These are phyloP conservation scores for Clepsis dumicolana DNA, from an alignment of 2,888 invertebrate genomes.

Conservation along the genomic window DNA sequence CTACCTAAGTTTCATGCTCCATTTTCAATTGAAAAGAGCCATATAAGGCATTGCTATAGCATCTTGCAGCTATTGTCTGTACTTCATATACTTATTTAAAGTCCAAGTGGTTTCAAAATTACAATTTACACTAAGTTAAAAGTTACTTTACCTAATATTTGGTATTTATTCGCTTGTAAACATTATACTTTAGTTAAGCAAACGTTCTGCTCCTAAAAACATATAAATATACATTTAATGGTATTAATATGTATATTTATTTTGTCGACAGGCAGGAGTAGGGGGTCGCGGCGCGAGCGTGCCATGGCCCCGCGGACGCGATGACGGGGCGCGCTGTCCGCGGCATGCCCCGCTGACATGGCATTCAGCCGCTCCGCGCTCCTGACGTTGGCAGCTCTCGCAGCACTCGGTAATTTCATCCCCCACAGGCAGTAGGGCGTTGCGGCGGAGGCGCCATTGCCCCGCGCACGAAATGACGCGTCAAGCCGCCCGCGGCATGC, in stretches of 20 bases:
- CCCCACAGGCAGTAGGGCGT: conserved; percentile 48
- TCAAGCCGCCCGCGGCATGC: conserved; percentile 76
- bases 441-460: conserved; percentile 62
- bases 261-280: conserved; percentile 47
- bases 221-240: too few species aligned
- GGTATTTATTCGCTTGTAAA: too few species aligned
- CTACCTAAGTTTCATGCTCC: neutral
- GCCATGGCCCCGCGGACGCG: conserved; percentile 77
- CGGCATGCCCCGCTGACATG: conserved; percentile 84
- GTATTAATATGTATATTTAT: too few species aligned
- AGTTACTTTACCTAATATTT: too few species aligned
- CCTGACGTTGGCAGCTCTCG: conserved; percentile 80
- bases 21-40: neutral
- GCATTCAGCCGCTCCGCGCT: conserved; percentile 83
- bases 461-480: conserved; percentile 81
- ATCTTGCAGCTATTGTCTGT: too few species aligned
- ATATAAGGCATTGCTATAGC: neutral
- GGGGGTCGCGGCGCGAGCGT: conserved; percentile 55
- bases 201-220: too few species aligned
- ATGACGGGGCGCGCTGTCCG: conserved; percentile 75
- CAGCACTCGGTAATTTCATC: conserved; percentile 74
- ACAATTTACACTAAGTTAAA: too few species aligned
- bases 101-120: too few species aligned
- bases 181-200: too few species aligned
- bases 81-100: too few species aligned